Percentiles rank a stretch among this genome's conserved stretches.
Conservation (phyloP, 2,888 invertebrate species). For the Agrotis ipsilon region DNA sequence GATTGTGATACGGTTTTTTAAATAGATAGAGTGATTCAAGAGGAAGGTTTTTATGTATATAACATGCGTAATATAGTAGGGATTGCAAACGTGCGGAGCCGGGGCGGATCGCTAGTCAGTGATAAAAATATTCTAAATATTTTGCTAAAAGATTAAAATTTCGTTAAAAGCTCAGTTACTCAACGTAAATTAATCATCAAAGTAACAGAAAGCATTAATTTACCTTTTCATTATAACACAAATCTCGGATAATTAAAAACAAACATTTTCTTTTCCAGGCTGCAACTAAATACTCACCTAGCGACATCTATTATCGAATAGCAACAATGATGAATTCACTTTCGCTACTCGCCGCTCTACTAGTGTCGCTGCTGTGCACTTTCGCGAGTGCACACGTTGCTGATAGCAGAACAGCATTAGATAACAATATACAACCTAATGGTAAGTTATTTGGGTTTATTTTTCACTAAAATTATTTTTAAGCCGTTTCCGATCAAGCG, state of each 20-base stretch:
- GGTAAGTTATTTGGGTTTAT: constrained; percentile 69
- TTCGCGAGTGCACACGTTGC: constrained; percentile 75
- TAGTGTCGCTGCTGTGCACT: constrained; percentile 80
- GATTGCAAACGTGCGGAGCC: too few species aligned
- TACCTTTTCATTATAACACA: neutral
- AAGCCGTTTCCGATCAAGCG: too few species aligned
- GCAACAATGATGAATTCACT: constrained; percentile 81
- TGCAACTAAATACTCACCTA: constrained; percentile 54
- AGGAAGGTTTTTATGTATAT: too few species aligned
- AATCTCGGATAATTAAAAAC: neutral
- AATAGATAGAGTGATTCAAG: too few species aligned
- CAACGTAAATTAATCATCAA: neutral
- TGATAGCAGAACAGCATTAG: constrained; percentile 75
- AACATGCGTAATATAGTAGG: too few species aligned
- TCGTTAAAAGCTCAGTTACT: too few species aligned
- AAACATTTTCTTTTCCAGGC: constrained; percentile 46
- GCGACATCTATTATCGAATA: constrained; percentile 78
- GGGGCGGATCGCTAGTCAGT: too few species aligned
- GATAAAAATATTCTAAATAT: too few species aligned
- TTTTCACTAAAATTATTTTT: neutral
- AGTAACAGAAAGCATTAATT: neutral
- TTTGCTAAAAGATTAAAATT: too few species aligned
- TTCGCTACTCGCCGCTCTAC: constrained; percentile 80
- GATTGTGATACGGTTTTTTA: too few species aligned
- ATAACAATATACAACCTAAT: constrained; percentile 80